Conservation (phyloP, 1,140 invertebrate species). For the Pachypeltis micranthus region DNA sequence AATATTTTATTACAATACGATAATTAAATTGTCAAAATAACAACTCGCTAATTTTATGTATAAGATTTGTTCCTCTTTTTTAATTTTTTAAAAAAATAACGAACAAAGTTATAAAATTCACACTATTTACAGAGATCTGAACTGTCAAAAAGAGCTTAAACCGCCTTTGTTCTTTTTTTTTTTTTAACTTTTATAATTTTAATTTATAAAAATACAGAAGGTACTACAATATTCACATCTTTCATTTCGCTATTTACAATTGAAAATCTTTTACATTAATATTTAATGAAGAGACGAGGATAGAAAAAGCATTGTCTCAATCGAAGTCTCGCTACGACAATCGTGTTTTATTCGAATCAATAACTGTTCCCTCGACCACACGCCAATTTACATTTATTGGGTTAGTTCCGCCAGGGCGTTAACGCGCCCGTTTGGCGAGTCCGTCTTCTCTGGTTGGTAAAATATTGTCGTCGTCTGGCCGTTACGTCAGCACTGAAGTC, state of each 20-base stretch:
- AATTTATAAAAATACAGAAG: slow-evolving; percentile 14
- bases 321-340: too few species aligned
- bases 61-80: slow-evolving; percentile 8
- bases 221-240: slow-evolving; percentile 15
- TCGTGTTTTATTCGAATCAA: too few species aligned
- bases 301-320: background rate
- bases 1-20: slow-evolving; percentile 21
- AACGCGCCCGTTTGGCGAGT: background rate
- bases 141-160: slow-evolving; percentile 7
- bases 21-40: slow-evolving; percentile 14
- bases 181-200: background rate
- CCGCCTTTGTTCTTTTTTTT: slow-evolving; percentile 1
- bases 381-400: background rate
- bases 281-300: background rate
- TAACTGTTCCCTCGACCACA: background rate
- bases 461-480: background rate
- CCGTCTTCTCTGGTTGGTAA: background rate
- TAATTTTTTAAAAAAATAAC: slow-evolving; percentile 17
- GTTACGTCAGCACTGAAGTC: background rate
- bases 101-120: slow-evolving; percentile 20
- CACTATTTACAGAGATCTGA: slow-evolving; percentile 23
- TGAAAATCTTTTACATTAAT: background rate
- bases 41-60: slow-evolving; percentile 14
- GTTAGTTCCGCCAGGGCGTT: background rate
- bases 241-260: slow-evolving; percentile 10